A percentile compares a stretch with the other conserved stretches of the same genome.
Conservation (phyloP, 2,797 vertebrate species). For the Crenichthys baileyi region DNA sequence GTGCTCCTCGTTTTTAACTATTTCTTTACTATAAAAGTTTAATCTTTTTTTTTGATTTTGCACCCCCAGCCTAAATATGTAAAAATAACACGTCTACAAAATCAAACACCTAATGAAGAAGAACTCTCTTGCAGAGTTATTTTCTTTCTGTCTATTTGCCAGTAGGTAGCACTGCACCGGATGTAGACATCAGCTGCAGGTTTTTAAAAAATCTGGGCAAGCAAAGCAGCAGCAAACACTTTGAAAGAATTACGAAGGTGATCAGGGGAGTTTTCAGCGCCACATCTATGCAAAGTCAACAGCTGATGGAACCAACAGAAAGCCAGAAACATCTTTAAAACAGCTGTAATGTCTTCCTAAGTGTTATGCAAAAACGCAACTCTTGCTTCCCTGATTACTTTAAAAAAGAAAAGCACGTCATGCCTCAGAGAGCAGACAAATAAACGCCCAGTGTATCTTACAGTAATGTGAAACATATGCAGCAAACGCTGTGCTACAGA, state of each 20-base stretch:
- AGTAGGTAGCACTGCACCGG: background rate
- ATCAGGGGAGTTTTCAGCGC: conserved; percentile 35
- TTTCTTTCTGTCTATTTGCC: too few relatives aligned
- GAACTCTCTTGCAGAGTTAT: background rate
- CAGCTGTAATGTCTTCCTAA: conserved; percentile 35
- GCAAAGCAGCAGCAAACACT: background rate
- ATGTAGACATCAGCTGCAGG: conserved; percentile 9
- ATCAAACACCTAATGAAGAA: background rate
- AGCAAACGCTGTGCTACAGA: background rate
- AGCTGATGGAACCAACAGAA: conserved; percentile 24
- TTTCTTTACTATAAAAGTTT: background rate
- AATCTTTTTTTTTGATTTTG: background rate
- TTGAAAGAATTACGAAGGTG: conserved; percentile 1
- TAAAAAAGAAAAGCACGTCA: conserved; percentile 1
- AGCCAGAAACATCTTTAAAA: conserved; percentile 21
- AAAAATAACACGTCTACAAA: background rate
- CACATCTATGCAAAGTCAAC: conserved; percentile 29
- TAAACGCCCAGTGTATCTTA: background rate
- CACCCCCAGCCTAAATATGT: background rate
- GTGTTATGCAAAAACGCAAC: background rate
- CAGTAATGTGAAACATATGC: conserved; percentile 7
- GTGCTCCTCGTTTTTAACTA: too few relatives aligned
- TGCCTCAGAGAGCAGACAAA: conserved; percentile 20
- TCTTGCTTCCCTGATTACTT: conserved; percentile 15
- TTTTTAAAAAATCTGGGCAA: background rate